These are phyloP conservation scores for Alectura lathami DNA, from an alignment of 2,113 vertebrate species.

Conservation along the genomic window DNA sequence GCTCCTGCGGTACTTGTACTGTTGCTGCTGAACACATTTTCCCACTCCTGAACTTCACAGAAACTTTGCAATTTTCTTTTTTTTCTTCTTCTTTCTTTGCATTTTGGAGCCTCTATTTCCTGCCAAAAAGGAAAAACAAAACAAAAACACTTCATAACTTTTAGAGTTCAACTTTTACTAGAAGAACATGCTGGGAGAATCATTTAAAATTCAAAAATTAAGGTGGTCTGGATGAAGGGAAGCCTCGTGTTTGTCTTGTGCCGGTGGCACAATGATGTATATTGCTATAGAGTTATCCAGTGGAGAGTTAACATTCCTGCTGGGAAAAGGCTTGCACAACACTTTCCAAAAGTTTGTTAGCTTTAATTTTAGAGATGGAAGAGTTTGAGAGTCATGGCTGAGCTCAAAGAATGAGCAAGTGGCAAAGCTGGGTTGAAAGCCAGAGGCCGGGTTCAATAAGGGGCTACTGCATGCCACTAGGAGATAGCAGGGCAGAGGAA, in stretches of 20 bases:
- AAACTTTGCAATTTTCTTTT: background rate
- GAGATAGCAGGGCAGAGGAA: background rate
- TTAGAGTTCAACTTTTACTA: background rate
- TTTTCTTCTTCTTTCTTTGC: background rate
- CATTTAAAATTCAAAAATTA: background rate
- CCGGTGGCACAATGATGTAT: background rate
- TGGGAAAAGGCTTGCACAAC: background rate
- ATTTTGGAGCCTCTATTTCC: background rate
- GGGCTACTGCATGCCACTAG: background rate
- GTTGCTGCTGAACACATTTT: constrained; percentile 11
- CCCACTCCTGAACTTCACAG: background rate
- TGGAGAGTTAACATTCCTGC: background rate
- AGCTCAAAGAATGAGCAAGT: background rate
- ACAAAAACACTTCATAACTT: background rate
- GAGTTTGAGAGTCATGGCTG: background rate
- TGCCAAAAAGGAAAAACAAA: background rate
- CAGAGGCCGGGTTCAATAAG: background rate
- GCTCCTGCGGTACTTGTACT: background rate
- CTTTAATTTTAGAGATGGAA: background rate
- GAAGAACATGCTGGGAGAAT: background rate
- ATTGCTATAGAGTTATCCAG: background rate
- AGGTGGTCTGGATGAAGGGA: background rate
- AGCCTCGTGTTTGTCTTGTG: background rate
- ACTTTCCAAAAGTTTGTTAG: background rate
- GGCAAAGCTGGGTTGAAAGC: background rate